These are phyloP conservation scores for Athalia rosae DNA, from an alignment of 2,888 invertebrate species.

Conservation along the genomic window DNA sequence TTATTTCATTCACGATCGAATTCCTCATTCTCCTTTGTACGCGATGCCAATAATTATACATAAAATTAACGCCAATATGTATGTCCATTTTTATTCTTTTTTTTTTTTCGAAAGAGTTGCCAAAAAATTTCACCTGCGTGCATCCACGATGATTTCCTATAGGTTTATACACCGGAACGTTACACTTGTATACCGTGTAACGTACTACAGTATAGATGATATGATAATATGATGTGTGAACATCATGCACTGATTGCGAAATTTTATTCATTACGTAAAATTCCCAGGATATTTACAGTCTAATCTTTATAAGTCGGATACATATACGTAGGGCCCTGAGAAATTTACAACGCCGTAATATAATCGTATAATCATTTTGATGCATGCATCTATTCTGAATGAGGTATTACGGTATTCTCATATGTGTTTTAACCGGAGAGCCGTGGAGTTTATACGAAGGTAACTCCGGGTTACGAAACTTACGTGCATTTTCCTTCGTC, in stretches of 20 bases:
- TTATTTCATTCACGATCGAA: too few species aligned
- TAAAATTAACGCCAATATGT: too few species aligned
- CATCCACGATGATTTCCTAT: too few species aligned
- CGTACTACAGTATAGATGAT: not conserved
- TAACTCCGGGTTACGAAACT: slow-evolving; percentile 26
- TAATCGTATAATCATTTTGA: slow-evolving; percentile 1
- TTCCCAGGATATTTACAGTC: slow-evolving; percentile 25
- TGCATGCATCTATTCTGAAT: slow-evolving; percentile 16
- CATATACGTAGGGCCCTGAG: not conserved
- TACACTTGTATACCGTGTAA: too few species aligned
- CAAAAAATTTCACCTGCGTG: too few species aligned
- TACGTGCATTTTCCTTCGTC: not conserved
- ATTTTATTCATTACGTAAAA: slow-evolving; percentile 13
- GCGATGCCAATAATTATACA: too few species aligned
- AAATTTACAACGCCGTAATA: too few species aligned
- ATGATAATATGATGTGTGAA: not conserved
- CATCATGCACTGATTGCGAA: not conserved
- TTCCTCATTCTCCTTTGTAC: too few species aligned
- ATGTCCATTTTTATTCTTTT: too few species aligned
- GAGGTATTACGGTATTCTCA: not conserved
- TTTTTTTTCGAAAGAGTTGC: too few species aligned
- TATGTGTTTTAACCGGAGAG: not conserved
- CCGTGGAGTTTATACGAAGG: not conserved
- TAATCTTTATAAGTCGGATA: not conserved
- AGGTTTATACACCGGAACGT: too few species aligned